These are phyloP conservation scores for Peromyscus californicus DNA, from an alignment of 2,113 vertebrate species.

Conservation along the genomic window DNA sequence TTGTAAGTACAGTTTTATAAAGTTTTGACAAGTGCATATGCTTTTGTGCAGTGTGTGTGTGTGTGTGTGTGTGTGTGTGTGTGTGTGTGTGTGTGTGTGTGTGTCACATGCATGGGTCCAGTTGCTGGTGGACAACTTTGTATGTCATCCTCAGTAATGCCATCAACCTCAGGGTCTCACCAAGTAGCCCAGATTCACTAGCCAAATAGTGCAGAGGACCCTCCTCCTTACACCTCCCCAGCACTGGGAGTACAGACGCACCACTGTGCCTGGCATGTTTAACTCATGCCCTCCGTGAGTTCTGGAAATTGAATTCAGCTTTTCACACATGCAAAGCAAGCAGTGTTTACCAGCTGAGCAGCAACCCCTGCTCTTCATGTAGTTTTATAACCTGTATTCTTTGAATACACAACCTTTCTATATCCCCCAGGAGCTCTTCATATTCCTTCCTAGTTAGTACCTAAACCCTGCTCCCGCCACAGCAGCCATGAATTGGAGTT, in stretches of 20 bases:
- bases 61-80: neutral
- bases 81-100: fast-evolving
- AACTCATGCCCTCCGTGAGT: neutral
- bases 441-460: neutral
- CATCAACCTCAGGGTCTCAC: neutral
- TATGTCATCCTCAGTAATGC: neutral
- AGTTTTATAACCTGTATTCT: neutral
- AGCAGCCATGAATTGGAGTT: neutral
- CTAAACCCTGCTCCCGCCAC: neutral
- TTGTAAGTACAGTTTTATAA: neutral
- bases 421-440: neutral
- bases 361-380: neutral
- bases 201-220: neutral
- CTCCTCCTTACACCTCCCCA: neutral
- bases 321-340: neutral
- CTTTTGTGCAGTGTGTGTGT: neutral
- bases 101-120: no score
- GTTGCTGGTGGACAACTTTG: neutral
- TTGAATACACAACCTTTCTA: neutral
- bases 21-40: neutral
- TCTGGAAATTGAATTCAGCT: neutral
- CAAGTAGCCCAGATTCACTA: neutral
- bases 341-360: neutral
- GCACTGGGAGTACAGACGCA: no score
- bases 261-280: neutral